phyloP scores from a whole-genome alignment of 2,888 invertebrate genomes.

The Autographa gamma region DNA sequence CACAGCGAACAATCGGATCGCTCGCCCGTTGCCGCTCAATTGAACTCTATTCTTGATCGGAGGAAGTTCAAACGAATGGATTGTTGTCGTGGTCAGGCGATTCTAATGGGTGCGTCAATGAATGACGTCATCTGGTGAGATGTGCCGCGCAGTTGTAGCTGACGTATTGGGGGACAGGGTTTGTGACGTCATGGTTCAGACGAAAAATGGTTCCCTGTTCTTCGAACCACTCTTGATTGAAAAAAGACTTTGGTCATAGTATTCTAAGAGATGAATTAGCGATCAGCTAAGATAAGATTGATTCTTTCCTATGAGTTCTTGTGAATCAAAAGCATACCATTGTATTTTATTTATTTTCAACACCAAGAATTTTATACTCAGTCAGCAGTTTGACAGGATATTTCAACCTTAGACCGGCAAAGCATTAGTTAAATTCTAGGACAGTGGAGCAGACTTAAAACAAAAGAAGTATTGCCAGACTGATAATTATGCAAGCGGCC shows the following conservation, averaged over 20 bases:
- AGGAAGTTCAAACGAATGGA: conserved; percentile 14
- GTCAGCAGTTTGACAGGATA: background rate
- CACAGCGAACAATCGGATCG: conserved; percentile 35
- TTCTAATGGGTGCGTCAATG: conserved; percentile 6
- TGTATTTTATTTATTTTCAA: background rate
- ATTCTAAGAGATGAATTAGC: background rate
- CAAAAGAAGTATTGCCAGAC: conserved; percentile 39
- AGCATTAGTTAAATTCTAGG: conserved; percentile 24
- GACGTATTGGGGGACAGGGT: conserved; percentile 8
- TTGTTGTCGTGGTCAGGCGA: conserved; percentile 28
- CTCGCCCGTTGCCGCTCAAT: conserved; percentile 24
- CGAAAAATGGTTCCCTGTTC: background rate
- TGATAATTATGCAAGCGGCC: conserved; percentile 39
- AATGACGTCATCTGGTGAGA: conserved; percentile 19
- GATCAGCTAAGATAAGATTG: background rate
- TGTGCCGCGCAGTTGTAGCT: background rate
- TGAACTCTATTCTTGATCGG: conserved; percentile 27
- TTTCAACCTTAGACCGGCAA: background rate
- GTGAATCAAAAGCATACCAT: background rate
- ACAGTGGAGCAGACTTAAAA: conserved; percentile 31
- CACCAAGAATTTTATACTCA: background rate
- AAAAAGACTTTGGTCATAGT: background rate
- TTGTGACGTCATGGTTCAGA: conserved; percentile 34
- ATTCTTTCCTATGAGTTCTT: background rate
- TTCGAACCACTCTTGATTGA: background rate